Base-by-base conservation (phyloP, 2,888 invertebrate species). In the Ischnura elegans region DNA sequence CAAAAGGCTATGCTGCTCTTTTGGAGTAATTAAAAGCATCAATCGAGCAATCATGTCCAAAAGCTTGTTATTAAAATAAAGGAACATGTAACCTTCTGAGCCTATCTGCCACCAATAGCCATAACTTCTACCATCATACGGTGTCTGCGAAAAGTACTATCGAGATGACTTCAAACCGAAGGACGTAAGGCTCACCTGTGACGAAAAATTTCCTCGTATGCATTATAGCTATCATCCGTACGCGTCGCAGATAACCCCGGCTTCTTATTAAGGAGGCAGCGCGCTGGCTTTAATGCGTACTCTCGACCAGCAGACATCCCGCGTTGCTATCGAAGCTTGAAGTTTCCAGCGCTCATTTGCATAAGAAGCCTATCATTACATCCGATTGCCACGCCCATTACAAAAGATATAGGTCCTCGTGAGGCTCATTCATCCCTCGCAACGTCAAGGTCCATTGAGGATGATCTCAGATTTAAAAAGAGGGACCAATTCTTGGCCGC, bases 311-410 rank as follows among this genome's bases (percentile, higher is more conserved):
- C 76, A 76, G 8, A 10, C 76, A 13, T 76, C 36, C 36, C 76
- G 76, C 36, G 8, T 76, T 36, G 6, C 76, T 36, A 36, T 76
- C 76, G 29, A 29, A 76, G 43, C 61, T 90, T 43, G 25, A 16
- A 43, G 43, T 43, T 61, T 76, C 76, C 36, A 36, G 13, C 76
- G 10, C 76, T 76, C 90, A 90, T 90, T 90, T 90, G 90, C 90
- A 90, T 90, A 43, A 90, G 90, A 90, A 90, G 43, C 61, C 90
- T 61, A 61, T 90, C 43, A 90, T 90, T 90, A 90, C 43, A 43
- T 25, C 55, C n/a, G 51, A 87, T 36, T 55, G 87, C 19, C 90
- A 90, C 90, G 90, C 90, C 90, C 61, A 36, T 90, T n/a, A n/a
- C 29, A 42, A 61, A 61, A 43, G 61, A 61, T 55, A 90, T 61